A percentile compares a stretch with the other conserved stretches of the same genome.
These are phyloP conservation scores for Porites lutea DNA, from an alignment of 64 coral and sea anemone genomes.

Conservation along the genomic window DNA sequence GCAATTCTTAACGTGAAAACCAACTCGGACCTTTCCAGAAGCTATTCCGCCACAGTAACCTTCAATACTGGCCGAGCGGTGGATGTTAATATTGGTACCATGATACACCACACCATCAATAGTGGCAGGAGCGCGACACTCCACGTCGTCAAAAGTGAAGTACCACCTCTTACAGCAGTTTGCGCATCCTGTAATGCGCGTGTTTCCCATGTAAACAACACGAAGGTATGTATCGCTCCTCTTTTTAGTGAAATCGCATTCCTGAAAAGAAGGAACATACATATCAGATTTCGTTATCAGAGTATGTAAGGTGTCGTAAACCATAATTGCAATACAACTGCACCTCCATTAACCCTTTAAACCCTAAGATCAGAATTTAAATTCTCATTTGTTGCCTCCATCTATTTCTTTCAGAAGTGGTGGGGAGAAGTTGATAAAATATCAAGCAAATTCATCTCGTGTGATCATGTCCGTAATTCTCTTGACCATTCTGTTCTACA, in stretches of 20 bases:
- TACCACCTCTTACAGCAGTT: constrained; percentile 58
- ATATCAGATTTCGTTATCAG: background rate
- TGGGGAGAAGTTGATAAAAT: too few species aligned
- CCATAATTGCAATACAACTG: too few species aligned
- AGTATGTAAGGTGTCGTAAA: too few species aligned
- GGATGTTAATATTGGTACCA: constrained; percentile 12
- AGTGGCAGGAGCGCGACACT: constrained; percentile 42
- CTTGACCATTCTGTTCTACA: too few species aligned
- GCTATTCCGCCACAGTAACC: constrained; percentile 49
- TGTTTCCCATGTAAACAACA: constrained; percentile 55
- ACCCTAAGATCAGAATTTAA: too few species aligned
- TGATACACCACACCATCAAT: constrained; percentile 67
- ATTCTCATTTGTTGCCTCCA: too few species aligned
- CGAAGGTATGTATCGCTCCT: constrained; percentile 44
- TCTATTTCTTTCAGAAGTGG: too few species aligned
- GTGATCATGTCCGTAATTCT: too few species aligned
- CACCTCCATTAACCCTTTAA: too few species aligned
- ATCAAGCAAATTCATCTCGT: too few species aligned
- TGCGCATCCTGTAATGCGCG: constrained; percentile 13
- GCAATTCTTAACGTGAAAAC: constrained; percentile 36
- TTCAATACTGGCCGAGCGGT: constrained; percentile 56
- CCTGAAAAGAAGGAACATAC: background rate
- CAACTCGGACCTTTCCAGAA: constrained; percentile 21
- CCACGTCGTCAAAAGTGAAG: constrained; percentile 59
- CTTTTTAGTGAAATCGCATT: constrained; percentile 55